phyloP scores from a whole-genome alignment of 2,113 vertebrate genomes.

The Marmota flaviventris region DNA sequence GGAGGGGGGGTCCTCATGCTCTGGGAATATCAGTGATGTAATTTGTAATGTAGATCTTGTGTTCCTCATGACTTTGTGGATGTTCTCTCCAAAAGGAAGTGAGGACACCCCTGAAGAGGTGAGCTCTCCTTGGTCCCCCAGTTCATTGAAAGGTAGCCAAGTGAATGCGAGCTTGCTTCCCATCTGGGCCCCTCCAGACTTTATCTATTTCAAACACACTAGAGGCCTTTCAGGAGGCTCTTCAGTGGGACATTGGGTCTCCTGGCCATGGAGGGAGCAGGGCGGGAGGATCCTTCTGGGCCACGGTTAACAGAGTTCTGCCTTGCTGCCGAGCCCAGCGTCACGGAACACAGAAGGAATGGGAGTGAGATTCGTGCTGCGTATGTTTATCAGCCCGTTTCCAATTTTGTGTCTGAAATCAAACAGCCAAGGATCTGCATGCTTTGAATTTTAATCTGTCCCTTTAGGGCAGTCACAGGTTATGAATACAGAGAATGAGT shows the following conservation, averaged over 20 bases:
- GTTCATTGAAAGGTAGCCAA: background rate
- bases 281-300: background rate
- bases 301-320: background rate
- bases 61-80: background rate
- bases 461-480: slow-evolving; percentile 81
- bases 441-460: slow-evolving; percentile 87
- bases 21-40: background rate
- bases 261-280: background rate
- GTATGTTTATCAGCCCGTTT: slow-evolving; percentile 80
- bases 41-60: background rate
- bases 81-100: background rate
- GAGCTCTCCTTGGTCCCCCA: background rate
- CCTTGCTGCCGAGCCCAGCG: background rate
- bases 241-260: background rate
- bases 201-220: background rate
- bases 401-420: slow-evolving; percentile 85
- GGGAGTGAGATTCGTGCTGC: slow-evolving; percentile 14
- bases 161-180: background rate
- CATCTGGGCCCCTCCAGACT: background rate
- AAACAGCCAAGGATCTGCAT: slow-evolving; percentile 81
- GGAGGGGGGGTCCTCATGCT: background rate
- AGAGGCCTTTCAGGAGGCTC: background rate
- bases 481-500: slow-evolving; percentile 80
- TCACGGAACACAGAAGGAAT: slow-evolving; percentile 11
- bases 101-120: background rate